phyloP scores from a whole-genome alignment of 2,888 invertebrate species.

The Pomacea canaliculata region DNA sequence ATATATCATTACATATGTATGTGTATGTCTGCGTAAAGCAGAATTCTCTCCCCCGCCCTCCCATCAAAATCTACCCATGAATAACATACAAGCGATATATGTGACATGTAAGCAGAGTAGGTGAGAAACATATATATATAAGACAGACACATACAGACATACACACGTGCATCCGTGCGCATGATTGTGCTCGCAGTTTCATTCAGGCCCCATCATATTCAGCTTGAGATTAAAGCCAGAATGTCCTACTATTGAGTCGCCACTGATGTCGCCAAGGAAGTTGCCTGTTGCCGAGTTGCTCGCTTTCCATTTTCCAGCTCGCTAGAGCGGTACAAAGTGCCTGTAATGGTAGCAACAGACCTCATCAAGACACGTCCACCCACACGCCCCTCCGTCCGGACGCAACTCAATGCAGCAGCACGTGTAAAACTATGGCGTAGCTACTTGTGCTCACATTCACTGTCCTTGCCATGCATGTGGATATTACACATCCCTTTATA shows the following conservation, averaged over 20 bases:
- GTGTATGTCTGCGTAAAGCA: too few species aligned
- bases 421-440: not conserved
- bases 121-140: not conserved
- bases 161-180: not conserved
- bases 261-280: not conserved
- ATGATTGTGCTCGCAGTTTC: not conserved
- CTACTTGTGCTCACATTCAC: too few species aligned
- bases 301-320: slow-evolving; percentile 21
- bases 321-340: slow-evolving; percentile 10
- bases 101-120: too few species aligned
- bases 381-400: not conserved
- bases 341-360: too few species aligned
- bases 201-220: too few species aligned
- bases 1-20: too few species aligned
- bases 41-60: too few species aligned
- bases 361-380: not conserved
- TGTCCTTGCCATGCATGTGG: too few species aligned
- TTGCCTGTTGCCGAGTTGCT: not conserved
- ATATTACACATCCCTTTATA: too few species aligned
- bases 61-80: too few species aligned
- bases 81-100: too few species aligned
- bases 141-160: not conserved
- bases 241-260: not conserved
- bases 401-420: not conserved
- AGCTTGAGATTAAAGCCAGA: too few species aligned